Conservation (phyloP, 2,888 invertebrate species). For the Tridacna crocea region DNA sequence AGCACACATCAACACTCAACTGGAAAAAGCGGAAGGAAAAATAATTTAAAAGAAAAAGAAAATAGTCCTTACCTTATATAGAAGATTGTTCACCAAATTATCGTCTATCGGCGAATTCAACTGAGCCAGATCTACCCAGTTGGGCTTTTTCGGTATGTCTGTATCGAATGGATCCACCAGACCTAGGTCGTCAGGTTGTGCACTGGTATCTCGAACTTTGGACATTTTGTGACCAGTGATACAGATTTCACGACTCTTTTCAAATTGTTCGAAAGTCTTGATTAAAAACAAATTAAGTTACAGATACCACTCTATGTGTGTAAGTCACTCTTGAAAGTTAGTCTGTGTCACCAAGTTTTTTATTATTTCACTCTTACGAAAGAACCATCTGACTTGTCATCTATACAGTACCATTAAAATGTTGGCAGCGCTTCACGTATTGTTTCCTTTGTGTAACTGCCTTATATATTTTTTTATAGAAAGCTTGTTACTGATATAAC, state of each 20-base stretch:
- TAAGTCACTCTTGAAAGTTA: too few species aligned
- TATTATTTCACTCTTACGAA: too few species aligned
- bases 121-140: constrained; percentile 52
- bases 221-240: constrained; percentile 28
- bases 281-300: not conserved
- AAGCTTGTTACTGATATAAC: too few species aligned
- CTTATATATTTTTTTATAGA: too few species aligned
- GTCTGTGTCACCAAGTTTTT: too few species aligned
- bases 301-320: not conserved
- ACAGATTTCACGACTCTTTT: not conserved
- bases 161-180: constrained; percentile 19
- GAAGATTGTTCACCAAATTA: constrained; percentile 36
- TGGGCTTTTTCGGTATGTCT: constrained; percentile 33
- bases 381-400: too few species aligned
- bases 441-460: too few species aligned
- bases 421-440: too few species aligned
- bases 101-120: constrained; percentile 42
- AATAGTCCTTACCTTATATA: constrained; percentile 57
- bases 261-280: not conserved
- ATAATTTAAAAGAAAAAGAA: too few species aligned
- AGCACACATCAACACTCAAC: too few species aligned
- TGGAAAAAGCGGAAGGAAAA: too few species aligned
- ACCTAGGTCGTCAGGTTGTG: constrained; percentile 34
- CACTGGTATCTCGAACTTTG: constrained; percentile 21
- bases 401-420: too few species aligned